Evolutionary conservation across 2,797 vertebrate genomes (phyloP), one percentile per base, ranked within the genome.

Genomic region (Luscinia luscinia): DNA sequence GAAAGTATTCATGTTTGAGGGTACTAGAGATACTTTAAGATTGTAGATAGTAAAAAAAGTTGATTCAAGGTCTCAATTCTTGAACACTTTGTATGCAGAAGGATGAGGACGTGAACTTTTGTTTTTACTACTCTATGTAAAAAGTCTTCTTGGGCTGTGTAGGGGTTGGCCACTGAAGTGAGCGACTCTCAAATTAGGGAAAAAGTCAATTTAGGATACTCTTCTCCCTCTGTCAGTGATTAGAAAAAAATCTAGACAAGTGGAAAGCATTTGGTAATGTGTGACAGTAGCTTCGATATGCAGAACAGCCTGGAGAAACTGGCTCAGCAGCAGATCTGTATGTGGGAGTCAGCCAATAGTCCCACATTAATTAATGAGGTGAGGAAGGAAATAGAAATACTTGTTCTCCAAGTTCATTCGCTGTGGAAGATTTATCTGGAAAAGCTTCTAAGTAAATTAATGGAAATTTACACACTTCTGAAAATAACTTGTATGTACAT

Each of bases 331-430:
- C 72, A 66, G 58, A 68, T 93, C 78, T 52, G 17, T 41, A 32
- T 27, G 81, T 95, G 62, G 78, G 93, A 90, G 89, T 85, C 58
- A 87, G 84, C 92, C 64, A 89, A 15, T 32, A 57, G 64, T 78
- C 58, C 81, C 43, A 36, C 48, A 15, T 85, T 90, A 94, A 72
- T 94, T 76, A 94, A 87, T 67, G 89, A 89, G 43, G 66, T 89
- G 90, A 95, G 87, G 75, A 89, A 79, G 67, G 41, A 93, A 90
- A 73, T 78, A 73, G 54, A 87, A 94, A 54, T 58, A 24, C 55
- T 62, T 55, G 22, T 45, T 75, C 64, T 91, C 43, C n/a, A 54
- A 95, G 84, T 89, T 89, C 30, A 64, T 72, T 89, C 45, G 85
- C 54, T 55, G 16, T 23, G 45, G 61, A 93, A 91, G 64, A 77